Conservation (phyloP, 2,888 invertebrate species). For the Copidosoma aretas region DNA sequence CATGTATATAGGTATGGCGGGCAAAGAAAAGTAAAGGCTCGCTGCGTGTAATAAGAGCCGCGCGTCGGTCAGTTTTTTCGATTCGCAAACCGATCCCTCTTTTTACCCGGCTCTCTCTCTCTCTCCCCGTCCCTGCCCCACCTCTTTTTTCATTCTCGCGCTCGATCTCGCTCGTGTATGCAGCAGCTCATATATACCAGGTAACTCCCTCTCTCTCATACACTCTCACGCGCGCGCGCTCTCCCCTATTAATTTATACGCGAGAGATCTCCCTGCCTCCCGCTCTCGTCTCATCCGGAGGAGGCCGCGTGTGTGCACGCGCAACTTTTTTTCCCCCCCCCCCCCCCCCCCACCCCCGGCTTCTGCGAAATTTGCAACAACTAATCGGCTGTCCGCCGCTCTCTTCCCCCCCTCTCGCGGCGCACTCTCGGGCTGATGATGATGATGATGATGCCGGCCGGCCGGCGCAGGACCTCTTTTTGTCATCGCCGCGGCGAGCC, state of each 20-base stretch:
- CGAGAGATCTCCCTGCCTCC: constrained; percentile 45
- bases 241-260: constrained; percentile 61
- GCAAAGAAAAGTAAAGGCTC: constrained; percentile 55
- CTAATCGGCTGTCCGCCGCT: constrained; percentile 54
- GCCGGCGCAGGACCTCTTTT: constrained; percentile 34
- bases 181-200: no score
- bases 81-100: constrained; percentile 44
- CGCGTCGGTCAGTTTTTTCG: constrained; percentile 62
- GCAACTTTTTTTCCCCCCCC: constrained; percentile 52
- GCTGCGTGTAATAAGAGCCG: constrained; percentile 62
- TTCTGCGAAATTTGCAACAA: constrained; percentile 64
- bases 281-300: no score
- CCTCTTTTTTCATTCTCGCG: constrained; percentile 25
- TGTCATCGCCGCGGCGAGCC: constrained; percentile 5
- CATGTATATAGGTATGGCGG: constrained; percentile 17
- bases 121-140: constrained; percentile 29
- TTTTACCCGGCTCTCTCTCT: constrained; percentile 32
- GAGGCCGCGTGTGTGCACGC: constrained; percentile 63
- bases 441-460: no score
- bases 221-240: no score
- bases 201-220: no score
- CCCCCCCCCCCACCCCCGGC: constrained; percentile 50
- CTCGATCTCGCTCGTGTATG: constrained; percentile 10
- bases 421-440: no score
- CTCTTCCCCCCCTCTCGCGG: not conserved